phyloP scores from a whole-genome alignment of 1,140 invertebrate genomes.

The Ericerus pela region DNA sequence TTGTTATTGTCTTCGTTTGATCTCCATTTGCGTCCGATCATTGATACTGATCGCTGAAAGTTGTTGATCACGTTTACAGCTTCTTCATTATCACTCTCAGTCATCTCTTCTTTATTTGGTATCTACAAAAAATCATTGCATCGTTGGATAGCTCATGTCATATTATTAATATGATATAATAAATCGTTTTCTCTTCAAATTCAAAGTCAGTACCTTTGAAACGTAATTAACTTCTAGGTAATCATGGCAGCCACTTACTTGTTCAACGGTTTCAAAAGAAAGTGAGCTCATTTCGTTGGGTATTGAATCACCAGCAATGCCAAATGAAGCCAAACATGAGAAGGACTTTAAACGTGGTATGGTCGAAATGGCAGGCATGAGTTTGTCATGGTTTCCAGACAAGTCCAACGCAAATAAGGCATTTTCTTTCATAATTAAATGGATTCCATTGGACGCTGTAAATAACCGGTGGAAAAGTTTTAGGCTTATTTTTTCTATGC shows the following conservation, averaged over 20 bases:
- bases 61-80: not conserved
- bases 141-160: too few relatives aligned
- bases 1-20: not conserved
- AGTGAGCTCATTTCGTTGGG: not conserved
- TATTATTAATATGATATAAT: too few relatives aligned
- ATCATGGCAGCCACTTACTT: not conserved
- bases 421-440: conserved; percentile 78
- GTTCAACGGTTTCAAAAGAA: not conserved
- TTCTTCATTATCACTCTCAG: not conserved
- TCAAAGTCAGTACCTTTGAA: too few relatives aligned
- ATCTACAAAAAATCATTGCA: too few relatives aligned
- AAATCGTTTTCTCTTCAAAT: too few relatives aligned
- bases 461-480: too few relatives aligned
- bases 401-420: conserved; percentile 86
- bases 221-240: too few relatives aligned
- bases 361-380: not conserved
- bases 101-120: too few relatives aligned
- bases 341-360: not conserved
- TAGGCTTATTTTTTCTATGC: too few relatives aligned
- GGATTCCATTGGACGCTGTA: too few relatives aligned
- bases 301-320: not conserved
- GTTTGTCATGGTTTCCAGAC: conserved; percentile 46
- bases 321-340: not conserved
- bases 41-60: not conserved
- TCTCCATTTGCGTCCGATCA: not conserved